Conservation (phyloP, 2,797 vertebrate genomes). For the Varecia variegata region DNA sequence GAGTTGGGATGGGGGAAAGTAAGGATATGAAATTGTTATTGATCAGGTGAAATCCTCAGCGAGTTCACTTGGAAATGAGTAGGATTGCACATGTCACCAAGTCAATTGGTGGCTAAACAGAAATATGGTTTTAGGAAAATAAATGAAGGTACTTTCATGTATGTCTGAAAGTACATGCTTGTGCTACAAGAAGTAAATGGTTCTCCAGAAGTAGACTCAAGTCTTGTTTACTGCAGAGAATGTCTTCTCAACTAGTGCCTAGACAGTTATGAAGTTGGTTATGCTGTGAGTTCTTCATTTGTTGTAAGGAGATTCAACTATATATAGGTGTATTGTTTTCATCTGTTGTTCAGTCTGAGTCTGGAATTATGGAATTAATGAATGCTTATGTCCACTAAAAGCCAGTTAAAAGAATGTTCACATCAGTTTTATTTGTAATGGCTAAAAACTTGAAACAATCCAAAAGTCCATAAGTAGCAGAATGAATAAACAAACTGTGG, state of each 20-base stretch:
- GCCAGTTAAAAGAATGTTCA: not conserved
- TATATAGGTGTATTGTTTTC: not conserved
- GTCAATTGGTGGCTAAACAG: not conserved
- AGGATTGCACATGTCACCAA: not conserved
- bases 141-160: not conserved
- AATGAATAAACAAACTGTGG: not conserved
- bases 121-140: constrained; percentile 27
- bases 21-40: not conserved
- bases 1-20: not conserved
- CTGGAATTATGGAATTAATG: not conserved
- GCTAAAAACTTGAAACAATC: not conserved
- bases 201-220: not conserved
- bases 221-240: not conserved
- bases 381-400: not conserved
- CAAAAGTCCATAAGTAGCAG: not conserved
- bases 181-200: not conserved
- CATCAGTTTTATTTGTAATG: not conserved
- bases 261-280: not conserved
- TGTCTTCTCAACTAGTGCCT: not conserved
- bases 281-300: not conserved
- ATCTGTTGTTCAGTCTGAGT: not conserved
- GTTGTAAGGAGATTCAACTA: not conserved
- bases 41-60: not conserved
- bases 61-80: not conserved
- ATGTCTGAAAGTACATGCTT: not conserved